Evolutionary conservation across 2,888 invertebrate species (phyloP), one percentile per base, ranked within the genome.

Genomic region (Cephus sareptanus): DNA sequence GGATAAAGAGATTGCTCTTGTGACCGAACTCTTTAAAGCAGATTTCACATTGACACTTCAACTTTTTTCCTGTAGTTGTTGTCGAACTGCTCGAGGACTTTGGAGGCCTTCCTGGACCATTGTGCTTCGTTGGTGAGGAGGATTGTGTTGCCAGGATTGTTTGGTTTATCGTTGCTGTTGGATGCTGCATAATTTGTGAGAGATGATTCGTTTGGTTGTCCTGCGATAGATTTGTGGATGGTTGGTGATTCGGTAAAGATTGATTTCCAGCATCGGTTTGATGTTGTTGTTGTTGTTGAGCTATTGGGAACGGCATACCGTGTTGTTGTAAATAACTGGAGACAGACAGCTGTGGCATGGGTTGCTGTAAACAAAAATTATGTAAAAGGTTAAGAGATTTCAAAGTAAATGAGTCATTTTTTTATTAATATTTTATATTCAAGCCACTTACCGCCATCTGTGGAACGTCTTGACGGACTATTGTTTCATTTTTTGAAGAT

Each of bases 11-110:
- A 83, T 91, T 91, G 77, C 90, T 91, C 80, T 91, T 91, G 78
- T 91, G 91, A 13, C 91, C 91, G 78, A 91, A 91, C 76, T 91
- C 91, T 80, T 91, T 91, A 83, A 90, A 91, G 79, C 91, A 91
- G 76, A 91, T 90, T 81, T 91, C 91, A 83, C 91, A 91, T 74
- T 91, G 90, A 73, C 90, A 91, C 83, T 91, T 91, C 11, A 87
- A 81, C 76, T 89, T 90, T 77, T 90, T 91, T 11, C 84, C 83
- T 30, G 83, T 69, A 30, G 77, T 83, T n/a, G 84, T n/a, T 11
- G 83, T 79, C 1, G 79, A 70, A 34, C 82, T 78, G 69, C 31
- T 71, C n/a, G 82, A 73, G 3, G 85, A 81, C 73, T 90, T 90
- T 9, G 90, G 81, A 35, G 90, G 90, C 84, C 89, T 89, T 9